phyloP scores from a whole-genome alignment of 2,888 invertebrate genomes.

The Bugulina stolonifera region DNA sequence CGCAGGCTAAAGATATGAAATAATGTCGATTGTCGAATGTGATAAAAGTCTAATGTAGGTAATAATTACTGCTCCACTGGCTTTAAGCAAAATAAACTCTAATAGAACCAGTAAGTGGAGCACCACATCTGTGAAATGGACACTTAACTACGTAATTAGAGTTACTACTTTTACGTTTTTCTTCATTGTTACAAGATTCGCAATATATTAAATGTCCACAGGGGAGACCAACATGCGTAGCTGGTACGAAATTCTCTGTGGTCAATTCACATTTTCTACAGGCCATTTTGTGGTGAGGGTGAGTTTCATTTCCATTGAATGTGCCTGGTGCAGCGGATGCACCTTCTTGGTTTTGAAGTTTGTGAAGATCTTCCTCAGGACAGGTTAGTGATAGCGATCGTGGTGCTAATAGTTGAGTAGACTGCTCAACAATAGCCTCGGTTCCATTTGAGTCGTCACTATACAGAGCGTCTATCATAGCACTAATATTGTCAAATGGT shows the following conservation, averaged over 20 bases:
- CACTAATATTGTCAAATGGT: neutral
- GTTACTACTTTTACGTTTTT: neutral
- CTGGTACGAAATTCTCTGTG: neutral
- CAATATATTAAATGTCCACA: slow-evolving; percentile 16
- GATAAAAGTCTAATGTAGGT: too few species aligned
- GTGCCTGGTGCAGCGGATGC: neutral
- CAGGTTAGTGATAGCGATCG: neutral
- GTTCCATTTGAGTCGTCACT: too few species aligned
- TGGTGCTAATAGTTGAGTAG: neutral
- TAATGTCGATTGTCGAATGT: too few species aligned
- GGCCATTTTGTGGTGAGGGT: neutral
- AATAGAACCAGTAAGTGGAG: neutral
- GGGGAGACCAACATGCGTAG: slow-evolving; percentile 2
- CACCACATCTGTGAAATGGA: neutral
- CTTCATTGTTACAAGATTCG: neutral
- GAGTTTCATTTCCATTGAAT: neutral
- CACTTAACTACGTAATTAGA: neutral
- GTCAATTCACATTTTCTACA: slow-evolving; percentile 20
- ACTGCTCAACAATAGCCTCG: neutral
- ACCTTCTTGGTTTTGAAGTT: neutral
- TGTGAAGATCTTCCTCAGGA: neutral
- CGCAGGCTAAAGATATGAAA: too few species aligned
- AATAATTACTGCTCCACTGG: neutral
- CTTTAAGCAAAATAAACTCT: neutral
- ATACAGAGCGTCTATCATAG: neutral